Conservation (phyloP, 2,888 invertebrate genomes). For the Colostygia pectinataria region DNA sequence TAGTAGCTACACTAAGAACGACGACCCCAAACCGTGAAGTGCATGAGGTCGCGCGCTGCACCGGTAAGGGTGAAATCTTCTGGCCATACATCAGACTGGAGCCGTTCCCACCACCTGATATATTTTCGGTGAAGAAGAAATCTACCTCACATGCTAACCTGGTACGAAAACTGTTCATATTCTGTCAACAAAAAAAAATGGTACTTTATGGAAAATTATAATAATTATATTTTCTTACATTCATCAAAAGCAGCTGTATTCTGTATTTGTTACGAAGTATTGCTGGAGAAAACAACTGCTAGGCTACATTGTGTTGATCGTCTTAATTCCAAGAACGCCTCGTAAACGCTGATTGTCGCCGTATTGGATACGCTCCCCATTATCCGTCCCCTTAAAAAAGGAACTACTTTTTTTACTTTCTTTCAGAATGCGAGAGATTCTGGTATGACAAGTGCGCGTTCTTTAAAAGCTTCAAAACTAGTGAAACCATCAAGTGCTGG, state of each 20-base stretch:
- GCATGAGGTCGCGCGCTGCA: slow-evolving; percentile 50
- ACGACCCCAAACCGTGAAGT: slow-evolving; percentile 31
- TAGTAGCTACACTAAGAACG: slow-evolving; percentile 57
- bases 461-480: neutral
- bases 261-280: too few species aligned
- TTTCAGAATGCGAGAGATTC: slow-evolving; percentile 9
- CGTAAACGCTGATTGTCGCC: too few species aligned
- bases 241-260: too few species aligned
- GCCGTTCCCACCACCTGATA: slow-evolving; percentile 27
- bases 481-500: slow-evolving; percentile 9
- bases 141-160: slow-evolving; percentile 45
- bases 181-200: too few species aligned
- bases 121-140: slow-evolving; percentile 25
- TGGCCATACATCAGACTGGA: slow-evolving; percentile 67
- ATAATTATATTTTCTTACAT: too few species aligned
- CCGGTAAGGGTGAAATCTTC: slow-evolving; percentile 63
- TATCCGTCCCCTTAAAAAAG: too few species aligned
- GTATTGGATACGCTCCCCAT: too few species aligned
- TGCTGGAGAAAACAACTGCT: too few species aligned
- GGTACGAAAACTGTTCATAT: slow-evolving; percentile 3
- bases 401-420: neutral
- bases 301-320: too few species aligned
- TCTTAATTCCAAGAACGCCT: too few species aligned
- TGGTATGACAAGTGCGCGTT: slow-evolving; percentile 8
- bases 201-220: too few species aligned